phyloP scores from a whole-genome alignment of 2,113 vertebrate species.

The Polypterus senegalus region DNA sequence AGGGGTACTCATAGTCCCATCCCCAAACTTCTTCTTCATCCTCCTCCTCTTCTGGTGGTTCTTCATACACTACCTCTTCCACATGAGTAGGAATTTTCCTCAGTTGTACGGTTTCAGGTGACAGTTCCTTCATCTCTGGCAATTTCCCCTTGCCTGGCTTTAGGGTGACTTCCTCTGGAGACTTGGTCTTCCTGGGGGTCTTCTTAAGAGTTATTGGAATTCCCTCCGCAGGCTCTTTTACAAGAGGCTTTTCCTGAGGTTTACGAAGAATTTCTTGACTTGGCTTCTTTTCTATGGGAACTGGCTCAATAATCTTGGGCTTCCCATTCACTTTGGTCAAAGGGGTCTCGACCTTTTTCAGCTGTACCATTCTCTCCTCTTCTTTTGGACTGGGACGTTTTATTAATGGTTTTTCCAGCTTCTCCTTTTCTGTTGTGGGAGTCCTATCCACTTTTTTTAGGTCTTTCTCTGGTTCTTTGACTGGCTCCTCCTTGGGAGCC shows the following conservation, averaged over 20 bases:
- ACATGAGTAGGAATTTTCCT: conserved; percentile 41
- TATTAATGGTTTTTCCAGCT: conserved; percentile 5
- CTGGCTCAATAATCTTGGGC: conserved; percentile 23
- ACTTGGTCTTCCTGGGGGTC: conserved; percentile 35
- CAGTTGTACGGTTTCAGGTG: conserved; percentile 36
- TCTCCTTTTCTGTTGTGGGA: conserved; percentile 18
- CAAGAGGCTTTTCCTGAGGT: conserved; percentile 27
- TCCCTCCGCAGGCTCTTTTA: conserved; percentile 29
- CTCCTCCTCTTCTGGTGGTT: conserved; percentile 25
- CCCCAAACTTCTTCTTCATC: conserved; percentile 44
- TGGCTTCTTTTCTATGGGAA: conserved; percentile 22
- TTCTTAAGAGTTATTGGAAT: conserved; percentile 19
- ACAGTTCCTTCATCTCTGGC: conserved; percentile 43
- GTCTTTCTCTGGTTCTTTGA: neutral
- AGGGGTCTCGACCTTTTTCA: conserved; percentile 36
- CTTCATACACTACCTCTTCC: conserved; percentile 40
- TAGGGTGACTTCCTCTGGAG: conserved; percentile 17
- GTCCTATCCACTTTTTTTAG: conserved; percentile 6
- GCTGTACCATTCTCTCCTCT: conserved; percentile 33
- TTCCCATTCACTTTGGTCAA: conserved; percentile 35
- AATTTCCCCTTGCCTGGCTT: conserved; percentile 24
- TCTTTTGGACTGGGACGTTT: conserved; percentile 22
- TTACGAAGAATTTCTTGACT: conserved; percentile 22
- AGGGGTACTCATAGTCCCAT: conserved; percentile 43
- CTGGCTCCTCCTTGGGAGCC: neutral